A percentile compares a stretch with the other conserved stretches of the same genome.
Conservation (phyloP, 2,797 vertebrate species). For the Lutjanus campechanus region DNA sequence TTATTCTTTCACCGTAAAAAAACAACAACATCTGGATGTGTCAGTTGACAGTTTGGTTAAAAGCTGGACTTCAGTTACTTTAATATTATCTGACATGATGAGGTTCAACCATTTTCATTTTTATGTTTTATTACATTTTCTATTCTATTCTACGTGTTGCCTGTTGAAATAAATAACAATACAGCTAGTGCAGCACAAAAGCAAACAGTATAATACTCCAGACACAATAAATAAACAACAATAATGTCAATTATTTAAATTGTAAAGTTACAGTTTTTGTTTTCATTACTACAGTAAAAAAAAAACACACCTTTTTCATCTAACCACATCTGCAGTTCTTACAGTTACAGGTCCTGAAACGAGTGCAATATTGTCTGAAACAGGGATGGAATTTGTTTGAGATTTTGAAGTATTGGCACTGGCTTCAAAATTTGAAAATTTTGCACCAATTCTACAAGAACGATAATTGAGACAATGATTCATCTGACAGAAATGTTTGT, state of each 20-base stretch:
- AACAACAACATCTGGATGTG: not conserved
- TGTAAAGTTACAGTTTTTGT: conserved; percentile 9
- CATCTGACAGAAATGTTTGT: not conserved
- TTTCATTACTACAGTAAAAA: conserved; percentile 12
- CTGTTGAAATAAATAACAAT: conserved; percentile 37
- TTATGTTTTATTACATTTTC: conserved; percentile 17
- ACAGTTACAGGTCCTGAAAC: not conserved
- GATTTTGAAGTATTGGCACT: not conserved
- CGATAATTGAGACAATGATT: not conserved
- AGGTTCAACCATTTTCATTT: not conserved
- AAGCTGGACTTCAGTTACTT: not conserved
- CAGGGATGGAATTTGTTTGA: not conserved
- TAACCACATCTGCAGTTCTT: not conserved
- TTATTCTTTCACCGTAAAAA: not conserved
- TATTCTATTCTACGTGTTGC: conserved; percentile 4
- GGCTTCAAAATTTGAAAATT: not conserved
- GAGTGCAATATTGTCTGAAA: not conserved
- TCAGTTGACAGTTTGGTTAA: not conserved
- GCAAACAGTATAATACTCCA: conserved; percentile 20
- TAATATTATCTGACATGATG: not conserved
- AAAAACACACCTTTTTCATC: conserved; percentile 7
- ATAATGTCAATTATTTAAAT: conserved; percentile 10
- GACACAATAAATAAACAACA: conserved; percentile 27
- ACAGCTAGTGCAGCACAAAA: conserved; percentile 28
- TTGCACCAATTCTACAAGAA: not conserved